A percentile compares a stretch with the other conserved stretches of the same genome.
phyloP scores from a whole-genome alignment of 1,140 invertebrate genomes.

The Lineus longissimus region DNA sequence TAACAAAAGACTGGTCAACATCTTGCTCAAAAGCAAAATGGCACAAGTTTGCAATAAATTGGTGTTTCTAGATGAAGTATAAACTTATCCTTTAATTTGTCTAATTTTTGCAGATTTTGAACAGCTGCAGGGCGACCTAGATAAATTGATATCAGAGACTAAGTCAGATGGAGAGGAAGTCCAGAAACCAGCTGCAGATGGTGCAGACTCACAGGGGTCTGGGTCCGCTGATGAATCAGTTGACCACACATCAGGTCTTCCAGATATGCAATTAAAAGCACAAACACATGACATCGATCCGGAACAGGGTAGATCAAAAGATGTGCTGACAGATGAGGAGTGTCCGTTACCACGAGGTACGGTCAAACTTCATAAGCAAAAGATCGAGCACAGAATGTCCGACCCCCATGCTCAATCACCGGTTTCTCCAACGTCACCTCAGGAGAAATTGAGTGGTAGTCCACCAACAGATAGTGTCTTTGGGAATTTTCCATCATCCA shows the following conservation, averaged over 20 bases:
- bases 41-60: too few relatives aligned
- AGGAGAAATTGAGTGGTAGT: neutral
- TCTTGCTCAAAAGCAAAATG: too few relatives aligned
- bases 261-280: too few relatives aligned
- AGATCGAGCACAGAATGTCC: neutral
- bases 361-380: neutral
- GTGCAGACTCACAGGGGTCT: neutral
- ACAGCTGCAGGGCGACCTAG: neutral
- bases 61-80: too few relatives aligned
- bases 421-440: too few relatives aligned
- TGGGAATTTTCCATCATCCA: neutral
- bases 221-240: neutral
- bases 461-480: neutral
- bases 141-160: neutral
- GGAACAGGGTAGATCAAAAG: neutral
- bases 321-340: neutral
- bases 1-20: too few relatives aligned
- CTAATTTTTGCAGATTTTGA: neutral
- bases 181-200: too few relatives aligned
- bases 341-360: neutral
- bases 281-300: too few relatives aligned
- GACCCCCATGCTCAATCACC: neutral
- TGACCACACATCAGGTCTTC: neutral
- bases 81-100: slow-evolving; percentile 53
- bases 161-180: too few relatives aligned